Conservation (phyloP, 2,888 invertebrate species). For the Aporophyla nigra region DNA sequence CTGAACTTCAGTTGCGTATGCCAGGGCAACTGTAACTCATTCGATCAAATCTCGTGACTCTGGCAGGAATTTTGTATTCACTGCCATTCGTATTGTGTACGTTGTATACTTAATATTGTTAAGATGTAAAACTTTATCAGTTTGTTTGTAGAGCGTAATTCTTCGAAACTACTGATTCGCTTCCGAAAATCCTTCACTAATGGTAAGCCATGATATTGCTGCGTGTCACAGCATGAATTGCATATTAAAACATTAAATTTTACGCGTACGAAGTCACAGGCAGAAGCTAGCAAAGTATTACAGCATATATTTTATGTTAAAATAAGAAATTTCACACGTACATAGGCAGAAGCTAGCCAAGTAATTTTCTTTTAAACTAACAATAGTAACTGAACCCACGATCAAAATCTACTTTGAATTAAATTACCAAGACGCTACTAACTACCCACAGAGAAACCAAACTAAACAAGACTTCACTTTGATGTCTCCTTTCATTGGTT, state of each 20-base stretch:
- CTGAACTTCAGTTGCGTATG: too few relatives aligned
- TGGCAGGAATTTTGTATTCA: too few relatives aligned
- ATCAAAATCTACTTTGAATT: conserved; percentile 39
- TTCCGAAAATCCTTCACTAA: background rate
- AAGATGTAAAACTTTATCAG: background rate
- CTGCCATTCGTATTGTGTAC: background rate
- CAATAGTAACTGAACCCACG: background rate
- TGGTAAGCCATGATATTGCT: background rate
- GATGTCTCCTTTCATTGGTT: conserved; percentile 57
- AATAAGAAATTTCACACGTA: too few relatives aligned
- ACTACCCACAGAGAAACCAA: conserved; percentile 42
- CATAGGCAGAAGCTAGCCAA: background rate
- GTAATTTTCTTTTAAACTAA: background rate
- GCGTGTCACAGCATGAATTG: background rate
- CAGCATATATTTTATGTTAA: background rate
- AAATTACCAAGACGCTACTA: conserved; percentile 31
- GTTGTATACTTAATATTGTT: background rate
- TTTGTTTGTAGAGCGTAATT: background rate
- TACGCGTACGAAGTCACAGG: too few relatives aligned
- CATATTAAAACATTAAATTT: too few relatives aligned
- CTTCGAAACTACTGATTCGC: background rate
- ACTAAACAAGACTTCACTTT: conserved; percentile 55
- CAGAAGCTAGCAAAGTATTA: too few relatives aligned
- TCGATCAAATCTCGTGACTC: too few relatives aligned
- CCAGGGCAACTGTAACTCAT: too few relatives aligned